Percentiles rank a stretch among this genome's conserved stretches.
phyloP scores from a whole-genome alignment of 2,797 vertebrate genomes.

The Merluccius polli region DNA sequence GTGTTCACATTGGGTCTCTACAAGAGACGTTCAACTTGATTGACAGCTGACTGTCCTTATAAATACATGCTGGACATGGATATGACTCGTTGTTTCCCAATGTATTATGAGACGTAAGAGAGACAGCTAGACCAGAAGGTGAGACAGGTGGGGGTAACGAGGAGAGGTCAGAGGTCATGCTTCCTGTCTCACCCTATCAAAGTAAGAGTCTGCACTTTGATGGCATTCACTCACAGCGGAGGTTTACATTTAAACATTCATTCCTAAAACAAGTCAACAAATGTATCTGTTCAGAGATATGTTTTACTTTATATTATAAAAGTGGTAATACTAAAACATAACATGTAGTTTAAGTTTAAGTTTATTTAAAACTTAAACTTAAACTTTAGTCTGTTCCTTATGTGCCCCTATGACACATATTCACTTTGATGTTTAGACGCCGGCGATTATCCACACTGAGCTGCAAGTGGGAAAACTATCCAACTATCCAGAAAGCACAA shows the following conservation, averaged over 20 bases:
- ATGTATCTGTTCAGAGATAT: too few species aligned
- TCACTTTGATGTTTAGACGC: too few species aligned
- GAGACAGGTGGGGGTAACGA: neutral
- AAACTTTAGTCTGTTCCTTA: too few species aligned
- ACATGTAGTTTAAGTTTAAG: too few species aligned
- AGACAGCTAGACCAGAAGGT: neutral
- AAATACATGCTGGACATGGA: neutral
- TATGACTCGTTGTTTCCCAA: neutral
- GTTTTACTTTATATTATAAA: neutral
- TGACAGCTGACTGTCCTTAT: neutral
- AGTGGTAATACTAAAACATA: neutral
- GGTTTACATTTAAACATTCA: neutral
- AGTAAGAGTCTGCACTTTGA: neutral
- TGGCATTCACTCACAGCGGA: neutral
- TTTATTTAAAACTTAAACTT: too few species aligned
- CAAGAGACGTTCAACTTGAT: neutral
- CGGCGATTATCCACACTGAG: too few species aligned
- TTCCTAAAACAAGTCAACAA: too few species aligned
- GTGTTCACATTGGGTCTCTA: neutral
- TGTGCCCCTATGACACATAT: too few species aligned
- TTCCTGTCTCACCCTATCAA: neutral
- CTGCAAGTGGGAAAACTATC: too few species aligned
- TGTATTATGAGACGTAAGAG: neutral
- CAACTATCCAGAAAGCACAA: too few species aligned
- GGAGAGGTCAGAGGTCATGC: conserved; percentile 29